These are phyloP conservation scores for Epinotia ramella DNA, from an alignment of 2,888 invertebrate genomes.

Conservation along the genomic window DNA sequence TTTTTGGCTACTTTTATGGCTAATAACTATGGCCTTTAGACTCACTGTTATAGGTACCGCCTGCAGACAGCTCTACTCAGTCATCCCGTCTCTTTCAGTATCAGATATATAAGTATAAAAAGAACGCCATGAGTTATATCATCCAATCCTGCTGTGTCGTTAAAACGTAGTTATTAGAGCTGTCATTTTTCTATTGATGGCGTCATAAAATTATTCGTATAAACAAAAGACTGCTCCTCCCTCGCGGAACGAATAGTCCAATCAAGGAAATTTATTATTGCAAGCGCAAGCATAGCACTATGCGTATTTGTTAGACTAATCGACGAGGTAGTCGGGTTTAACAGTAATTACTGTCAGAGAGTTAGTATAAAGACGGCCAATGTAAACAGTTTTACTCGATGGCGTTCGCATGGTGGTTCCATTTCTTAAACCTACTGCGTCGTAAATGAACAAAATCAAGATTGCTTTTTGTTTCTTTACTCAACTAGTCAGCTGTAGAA, in stretches of 20 bases:
- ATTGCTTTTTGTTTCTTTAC: too few relatives aligned
- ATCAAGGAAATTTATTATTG: constrained; percentile 35
- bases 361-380: not conserved
- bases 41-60: too few relatives aligned
- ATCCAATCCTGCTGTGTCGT: not conserved
- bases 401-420: too few relatives aligned
- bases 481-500: not conserved
- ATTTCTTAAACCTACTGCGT: too few relatives aligned
- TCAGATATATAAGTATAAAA: not conserved
- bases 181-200: constrained; percentile 14
- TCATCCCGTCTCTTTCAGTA: too few relatives aligned
- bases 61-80: too few relatives aligned
- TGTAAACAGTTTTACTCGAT: not conserved
- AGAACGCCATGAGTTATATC: not conserved
- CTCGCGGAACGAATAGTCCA: constrained; percentile 18
- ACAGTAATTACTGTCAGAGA: not conserved
- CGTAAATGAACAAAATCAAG: too few relatives aligned
- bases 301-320: constrained; percentile 6
- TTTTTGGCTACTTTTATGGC: too few relatives aligned
- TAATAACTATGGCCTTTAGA: too few relatives aligned
- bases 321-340: not conserved
- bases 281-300: constrained; percentile 27
- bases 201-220: constrained; percentile 20
- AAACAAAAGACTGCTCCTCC: constrained; percentile 2
- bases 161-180: not conserved